Evolutionary conservation across 2,888 invertebrate species (phyloP).

Genomic region (Bhutanitis thaidina): DNA sequence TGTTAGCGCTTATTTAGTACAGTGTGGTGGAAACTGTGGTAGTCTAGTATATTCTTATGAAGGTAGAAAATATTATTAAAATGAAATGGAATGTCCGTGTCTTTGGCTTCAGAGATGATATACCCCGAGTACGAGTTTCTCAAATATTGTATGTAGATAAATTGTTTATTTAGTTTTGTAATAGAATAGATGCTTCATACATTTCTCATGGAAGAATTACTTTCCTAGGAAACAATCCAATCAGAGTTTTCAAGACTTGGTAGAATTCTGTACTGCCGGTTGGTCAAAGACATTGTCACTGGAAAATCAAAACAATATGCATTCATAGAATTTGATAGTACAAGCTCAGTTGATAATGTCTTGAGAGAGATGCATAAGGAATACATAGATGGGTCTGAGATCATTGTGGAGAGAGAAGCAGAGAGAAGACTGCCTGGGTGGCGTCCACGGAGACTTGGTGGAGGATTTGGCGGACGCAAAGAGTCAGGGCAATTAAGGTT

Average conservation of each 20-base stretch:
- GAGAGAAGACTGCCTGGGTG: conserved; percentile 86
- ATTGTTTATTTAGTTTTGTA: too few relatives aligned
- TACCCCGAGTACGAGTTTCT: too few relatives aligned
- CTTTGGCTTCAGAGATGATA: too few relatives aligned
- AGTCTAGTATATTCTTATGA: too few relatives aligned
- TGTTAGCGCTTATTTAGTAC: too few relatives aligned
- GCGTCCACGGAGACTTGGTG: conserved; percentile 91
- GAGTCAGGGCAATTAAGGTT: conserved; percentile 93
- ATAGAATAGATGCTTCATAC: too few relatives aligned
- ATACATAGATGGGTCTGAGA: conserved; percentile 82
- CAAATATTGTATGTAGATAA: too few relatives aligned
- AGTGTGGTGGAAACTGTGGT: too few relatives aligned
- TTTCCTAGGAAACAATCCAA: conserved; percentile 70
- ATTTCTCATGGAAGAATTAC: neutral
- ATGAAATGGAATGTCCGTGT: too few relatives aligned
- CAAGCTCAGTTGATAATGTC: conserved; percentile 81
- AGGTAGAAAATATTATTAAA: too few relatives aligned
- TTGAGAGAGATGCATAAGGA: conserved; percentile 80
- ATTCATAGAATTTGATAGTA: conserved; percentile 88
- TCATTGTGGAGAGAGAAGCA: conserved; percentile 87
- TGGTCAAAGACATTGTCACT: conserved; percentile 90
- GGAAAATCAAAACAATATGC: conserved; percentile 91
- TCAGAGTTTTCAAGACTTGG: conserved; percentile 83
- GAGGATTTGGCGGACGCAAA: conserved; percentile 92
- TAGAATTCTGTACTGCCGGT: conserved; percentile 79